Conservation (phyloP, 2,113 vertebrate species). For the Xerus inauris region DNA sequence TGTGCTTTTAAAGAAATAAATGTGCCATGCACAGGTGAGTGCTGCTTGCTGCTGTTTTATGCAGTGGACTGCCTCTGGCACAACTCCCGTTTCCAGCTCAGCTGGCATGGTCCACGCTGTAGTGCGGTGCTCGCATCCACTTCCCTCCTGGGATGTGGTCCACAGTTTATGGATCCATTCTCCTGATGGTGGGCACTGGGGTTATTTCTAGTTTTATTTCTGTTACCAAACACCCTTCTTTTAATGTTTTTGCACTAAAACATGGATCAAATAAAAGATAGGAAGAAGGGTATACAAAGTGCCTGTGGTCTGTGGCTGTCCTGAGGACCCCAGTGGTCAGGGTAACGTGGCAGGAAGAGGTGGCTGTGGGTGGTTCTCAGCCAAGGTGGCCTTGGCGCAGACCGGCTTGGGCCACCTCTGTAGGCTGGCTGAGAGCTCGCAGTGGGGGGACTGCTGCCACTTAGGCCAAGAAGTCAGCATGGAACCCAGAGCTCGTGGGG, state of each 20-base stretch:
- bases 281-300: not conserved
- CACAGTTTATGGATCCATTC: not conserved
- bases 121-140: not conserved
- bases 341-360: too few species aligned
- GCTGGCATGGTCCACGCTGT: not conserved
- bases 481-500: too few species aligned
- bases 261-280: not conserved
- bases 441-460: not conserved
- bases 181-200: not conserved
- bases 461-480: too few species aligned
- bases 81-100: not conserved
- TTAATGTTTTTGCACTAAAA: not conserved
- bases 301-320: not conserved
- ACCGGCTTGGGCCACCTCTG: too few species aligned
- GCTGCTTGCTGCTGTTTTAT: not conserved
- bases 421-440: not conserved
- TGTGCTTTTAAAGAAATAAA: not conserved
- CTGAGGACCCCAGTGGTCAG: too few species aligned
- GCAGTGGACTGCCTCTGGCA: not conserved
- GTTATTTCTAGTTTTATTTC: not conserved
- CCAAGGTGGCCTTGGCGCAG: not conserved
- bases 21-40: not conserved
- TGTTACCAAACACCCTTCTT: not conserved
- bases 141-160: not conserved
- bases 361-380: not conserved